Evolutionary conservation across 2,113 vertebrate species (phyloP).

Genomic region (Tragulus kanchil): DNA sequence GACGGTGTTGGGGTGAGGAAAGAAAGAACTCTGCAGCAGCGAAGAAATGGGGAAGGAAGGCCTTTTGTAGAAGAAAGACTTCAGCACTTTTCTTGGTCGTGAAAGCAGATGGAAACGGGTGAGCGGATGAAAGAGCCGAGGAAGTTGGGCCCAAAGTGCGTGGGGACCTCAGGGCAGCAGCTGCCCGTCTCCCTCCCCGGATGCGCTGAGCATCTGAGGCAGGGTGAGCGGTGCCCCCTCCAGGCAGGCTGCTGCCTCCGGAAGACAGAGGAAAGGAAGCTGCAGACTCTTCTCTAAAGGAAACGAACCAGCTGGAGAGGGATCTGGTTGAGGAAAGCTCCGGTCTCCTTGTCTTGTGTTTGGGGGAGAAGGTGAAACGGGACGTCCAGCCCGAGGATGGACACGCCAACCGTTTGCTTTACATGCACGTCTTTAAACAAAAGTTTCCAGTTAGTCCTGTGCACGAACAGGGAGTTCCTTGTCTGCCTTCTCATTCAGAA

Average conservation of each 20-base stretch:
- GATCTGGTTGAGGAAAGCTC: background rate
- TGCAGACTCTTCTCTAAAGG: background rate
- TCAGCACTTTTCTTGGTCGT: background rate
- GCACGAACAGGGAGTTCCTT: background rate
- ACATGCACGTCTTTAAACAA: background rate
- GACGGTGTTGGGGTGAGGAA: background rate
- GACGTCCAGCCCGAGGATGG: background rate
- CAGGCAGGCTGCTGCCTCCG: background rate
- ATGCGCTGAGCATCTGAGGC: background rate
- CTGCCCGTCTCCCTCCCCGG: background rate
- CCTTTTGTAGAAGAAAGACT: background rate
- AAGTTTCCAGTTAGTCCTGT: background rate
- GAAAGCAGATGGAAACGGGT: slow-evolving; percentile 8
- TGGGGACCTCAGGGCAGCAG: background rate
- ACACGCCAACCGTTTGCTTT: background rate
- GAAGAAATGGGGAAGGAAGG: background rate
- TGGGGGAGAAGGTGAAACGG: background rate
- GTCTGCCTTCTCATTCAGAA: background rate
- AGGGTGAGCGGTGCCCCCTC: background rate
- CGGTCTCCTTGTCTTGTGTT: background rate
- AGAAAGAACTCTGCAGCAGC: background rate
- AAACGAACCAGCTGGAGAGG: background rate
- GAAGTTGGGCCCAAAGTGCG: background rate
- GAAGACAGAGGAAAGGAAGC: background rate
- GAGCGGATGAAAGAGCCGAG: background rate